phyloP scores from a whole-genome alignment of 1,140 invertebrate genomes.

The Platorchestia sp. region DNA sequence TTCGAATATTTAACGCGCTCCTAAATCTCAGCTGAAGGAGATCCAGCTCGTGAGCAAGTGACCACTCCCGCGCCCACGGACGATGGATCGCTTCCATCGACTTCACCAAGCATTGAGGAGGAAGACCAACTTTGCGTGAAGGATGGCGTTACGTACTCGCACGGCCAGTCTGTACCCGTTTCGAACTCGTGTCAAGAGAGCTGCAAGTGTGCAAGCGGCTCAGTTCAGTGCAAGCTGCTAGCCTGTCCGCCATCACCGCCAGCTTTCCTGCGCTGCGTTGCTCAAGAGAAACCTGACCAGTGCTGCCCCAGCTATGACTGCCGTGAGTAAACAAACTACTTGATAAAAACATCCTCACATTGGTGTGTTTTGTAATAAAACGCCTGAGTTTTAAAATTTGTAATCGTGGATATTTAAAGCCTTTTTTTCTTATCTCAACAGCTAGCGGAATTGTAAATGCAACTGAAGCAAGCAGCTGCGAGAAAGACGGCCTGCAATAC shows the following conservation, averaged over 20 bases:
- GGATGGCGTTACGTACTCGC: slow-evolving; percentile 83
- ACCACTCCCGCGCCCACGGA: neutral
- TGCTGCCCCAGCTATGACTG: slow-evolving; percentile 87
- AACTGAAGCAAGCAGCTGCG: neutral
- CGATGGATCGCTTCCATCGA: neutral
- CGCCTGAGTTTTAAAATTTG: neutral
- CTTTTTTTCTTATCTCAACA: slow-evolving; percentile 3
- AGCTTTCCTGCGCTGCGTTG: slow-evolving; percentile 78
- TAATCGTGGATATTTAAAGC: neutral
- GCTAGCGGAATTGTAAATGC: slow-evolving; percentile 19
- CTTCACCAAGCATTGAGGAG: neutral
- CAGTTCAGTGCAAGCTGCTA: slow-evolving; percentile 84
- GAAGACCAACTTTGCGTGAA: slow-evolving; percentile 66
- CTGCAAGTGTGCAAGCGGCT: slow-evolving; percentile 87
- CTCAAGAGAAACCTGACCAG: slow-evolving; percentile 73
- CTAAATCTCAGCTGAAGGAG: neutral
- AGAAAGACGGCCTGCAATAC: slow-evolving; percentile 67
- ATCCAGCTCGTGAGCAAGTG: neutral
- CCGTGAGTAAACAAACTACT: slow-evolving; percentile 72
- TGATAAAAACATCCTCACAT: neutral
- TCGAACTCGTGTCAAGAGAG: slow-evolving; percentile 80
- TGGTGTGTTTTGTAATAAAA: neutral
- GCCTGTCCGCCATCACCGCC: slow-evolving; percentile 80
- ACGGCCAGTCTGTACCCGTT: slow-evolving; percentile 81
- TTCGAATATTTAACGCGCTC: neutral